A percentile compares a stretch with the other conserved stretches of the same genome.
Conservation (phyloP, 1,140 invertebrate genomes). For the Calosoma granatense region DNA sequence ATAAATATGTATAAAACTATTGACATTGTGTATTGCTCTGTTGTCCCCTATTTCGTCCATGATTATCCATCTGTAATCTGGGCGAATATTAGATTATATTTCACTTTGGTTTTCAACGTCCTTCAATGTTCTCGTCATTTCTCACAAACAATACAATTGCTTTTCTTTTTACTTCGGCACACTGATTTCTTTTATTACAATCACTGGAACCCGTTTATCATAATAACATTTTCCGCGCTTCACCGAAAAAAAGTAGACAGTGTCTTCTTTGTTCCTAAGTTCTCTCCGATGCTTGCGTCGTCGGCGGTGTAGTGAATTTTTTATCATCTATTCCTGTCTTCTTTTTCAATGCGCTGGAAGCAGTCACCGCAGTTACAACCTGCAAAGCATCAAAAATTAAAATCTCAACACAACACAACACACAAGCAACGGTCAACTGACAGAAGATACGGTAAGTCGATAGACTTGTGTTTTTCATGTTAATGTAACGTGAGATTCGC, state of each 20-base stretch:
- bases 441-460: neutral
- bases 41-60: neutral
- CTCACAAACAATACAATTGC: too few species aligned
- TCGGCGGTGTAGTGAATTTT: neutral
- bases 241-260: too few species aligned
- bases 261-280: too few species aligned
- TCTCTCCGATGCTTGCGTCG: neutral
- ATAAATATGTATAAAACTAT: slow-evolving; percentile 7
- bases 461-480: neutral
- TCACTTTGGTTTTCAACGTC: slow-evolving; percentile 1
- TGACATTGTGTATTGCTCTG: neutral
- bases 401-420: slow-evolving; percentile 2
- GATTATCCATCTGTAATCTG: neutral
- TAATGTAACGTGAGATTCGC: neutral
- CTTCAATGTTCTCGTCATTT: neutral
- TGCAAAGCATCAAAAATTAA: slow-evolving; percentile 16
- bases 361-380: slow-evolving; percentile 33
- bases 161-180: too few species aligned
- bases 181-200: too few species aligned
- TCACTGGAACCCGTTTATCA: too few species aligned
- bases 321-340: neutral
- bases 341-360: slow-evolving; percentile 16
- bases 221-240: too few species aligned
- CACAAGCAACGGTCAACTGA: neutral
- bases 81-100: neutral